Percentiles rank a stretch among this genome's conserved stretches.
Evolutionary conservation across 2,888 invertebrate species (phyloP).

Genomic region (Urechis unicinctus): DNA sequence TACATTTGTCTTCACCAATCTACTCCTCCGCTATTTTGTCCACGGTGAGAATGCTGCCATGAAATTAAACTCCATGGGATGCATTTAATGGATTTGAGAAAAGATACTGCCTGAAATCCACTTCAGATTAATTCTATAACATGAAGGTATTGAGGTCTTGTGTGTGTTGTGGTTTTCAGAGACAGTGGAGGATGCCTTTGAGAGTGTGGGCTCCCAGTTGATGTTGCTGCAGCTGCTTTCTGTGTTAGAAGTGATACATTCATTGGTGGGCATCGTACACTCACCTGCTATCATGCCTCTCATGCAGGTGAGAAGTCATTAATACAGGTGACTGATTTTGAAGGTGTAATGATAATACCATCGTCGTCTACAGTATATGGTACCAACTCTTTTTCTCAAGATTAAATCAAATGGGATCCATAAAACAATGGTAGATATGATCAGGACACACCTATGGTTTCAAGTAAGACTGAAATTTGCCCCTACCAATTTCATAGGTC

Average conservation of each 20-base stretch:
- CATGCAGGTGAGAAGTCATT: conserved; percentile 58
- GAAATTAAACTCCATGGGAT: too few relatives aligned
- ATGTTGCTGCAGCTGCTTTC: conserved; percentile 69
- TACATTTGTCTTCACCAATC: conserved; percentile 67
- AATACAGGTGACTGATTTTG: too few relatives aligned
- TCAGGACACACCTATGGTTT: too few relatives aligned
- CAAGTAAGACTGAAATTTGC: too few relatives aligned
- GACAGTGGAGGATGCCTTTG: conserved; percentile 32
- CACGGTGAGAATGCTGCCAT: too few relatives aligned
- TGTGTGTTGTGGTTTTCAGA: conserved; percentile 4
- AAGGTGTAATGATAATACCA: too few relatives aligned
- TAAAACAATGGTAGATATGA: too few relatives aligned
- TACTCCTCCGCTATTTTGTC: conserved; percentile 68
- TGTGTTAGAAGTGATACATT: conserved; percentile 82
- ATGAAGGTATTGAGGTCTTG: not conserved
- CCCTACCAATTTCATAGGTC: too few relatives aligned
- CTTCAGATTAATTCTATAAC: not conserved
- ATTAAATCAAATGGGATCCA: too few relatives aligned
- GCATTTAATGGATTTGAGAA: too few relatives aligned
- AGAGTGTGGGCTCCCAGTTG: conserved; percentile 37
- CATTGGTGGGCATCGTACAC: conserved; percentile 79
- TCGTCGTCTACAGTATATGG: too few relatives aligned
- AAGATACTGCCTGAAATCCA: not conserved
- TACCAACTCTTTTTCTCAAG: too few relatives aligned
- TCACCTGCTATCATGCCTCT: conserved; percentile 68